These are phyloP conservation scores for Pristionchus maxplancki DNA, from an alignment of 2,888 invertebrate genomes.

Conservation along the genomic window DNA sequence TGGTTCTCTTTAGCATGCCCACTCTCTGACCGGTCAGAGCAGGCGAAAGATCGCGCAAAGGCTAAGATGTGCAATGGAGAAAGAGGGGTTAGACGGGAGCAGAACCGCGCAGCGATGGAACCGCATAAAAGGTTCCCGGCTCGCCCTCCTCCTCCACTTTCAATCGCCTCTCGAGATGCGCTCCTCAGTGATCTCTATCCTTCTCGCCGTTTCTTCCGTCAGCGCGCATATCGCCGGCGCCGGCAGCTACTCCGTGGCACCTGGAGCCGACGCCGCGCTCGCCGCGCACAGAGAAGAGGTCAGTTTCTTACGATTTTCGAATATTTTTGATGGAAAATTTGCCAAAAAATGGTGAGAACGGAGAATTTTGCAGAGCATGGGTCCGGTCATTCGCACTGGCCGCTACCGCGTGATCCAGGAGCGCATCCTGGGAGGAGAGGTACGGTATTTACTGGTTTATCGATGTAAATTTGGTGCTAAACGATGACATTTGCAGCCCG, in stretches of 20 bases:
- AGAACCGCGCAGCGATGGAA: not conserved
- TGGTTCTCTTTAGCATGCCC: too few species aligned
- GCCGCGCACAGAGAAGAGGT: not conserved
- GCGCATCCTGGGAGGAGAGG: not conserved
- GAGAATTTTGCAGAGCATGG: not conserved
- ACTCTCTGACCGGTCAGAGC: too few species aligned
- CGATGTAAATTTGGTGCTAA: too few species aligned
- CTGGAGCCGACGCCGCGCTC: not conserved
- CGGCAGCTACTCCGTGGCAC: not conserved
- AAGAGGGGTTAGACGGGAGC: not conserved
- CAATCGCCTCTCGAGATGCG: not conserved
- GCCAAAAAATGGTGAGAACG: too few species aligned
- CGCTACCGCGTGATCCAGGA: constrained; percentile 5
- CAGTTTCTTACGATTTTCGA: not conserved
- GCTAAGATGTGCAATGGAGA: too few species aligned
- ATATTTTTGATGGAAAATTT: too few species aligned
- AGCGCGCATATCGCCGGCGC: not conserved
- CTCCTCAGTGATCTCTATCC: not conserved
- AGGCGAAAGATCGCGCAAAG: too few species aligned
- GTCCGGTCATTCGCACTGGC: not conserved
- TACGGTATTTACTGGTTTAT: too few species aligned
- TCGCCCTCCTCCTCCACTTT: not conserved
- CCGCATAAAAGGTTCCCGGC: too few species aligned
- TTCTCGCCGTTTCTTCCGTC: not conserved
- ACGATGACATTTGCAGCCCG: not conserved